phyloP scores from a whole-genome alignment of 2,113 vertebrate species.

The Trichomycterus rosablanca region DNA sequence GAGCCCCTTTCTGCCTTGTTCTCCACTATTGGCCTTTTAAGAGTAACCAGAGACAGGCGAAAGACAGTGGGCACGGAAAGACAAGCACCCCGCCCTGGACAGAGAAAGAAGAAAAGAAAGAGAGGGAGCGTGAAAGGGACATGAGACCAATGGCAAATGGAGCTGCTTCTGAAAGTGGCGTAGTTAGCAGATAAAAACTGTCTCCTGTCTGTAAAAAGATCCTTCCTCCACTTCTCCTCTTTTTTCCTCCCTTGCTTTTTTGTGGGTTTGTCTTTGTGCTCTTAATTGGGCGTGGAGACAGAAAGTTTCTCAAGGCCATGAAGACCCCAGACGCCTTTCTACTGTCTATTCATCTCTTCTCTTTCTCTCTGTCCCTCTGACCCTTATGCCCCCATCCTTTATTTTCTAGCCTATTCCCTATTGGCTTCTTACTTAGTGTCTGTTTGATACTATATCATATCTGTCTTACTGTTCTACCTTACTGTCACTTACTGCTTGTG shows the following conservation, averaged over 20 bases:
- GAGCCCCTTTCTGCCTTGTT: conserved; percentile 40
- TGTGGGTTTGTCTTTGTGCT: conserved; percentile 52
- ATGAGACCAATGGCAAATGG: conserved; percentile 40
- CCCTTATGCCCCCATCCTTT: conserved; percentile 2
- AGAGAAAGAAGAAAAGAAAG: conserved; percentile 19
- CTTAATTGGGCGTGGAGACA: conserved; percentile 57
- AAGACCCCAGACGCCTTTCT: conserved; percentile 46
- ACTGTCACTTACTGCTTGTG: background rate
- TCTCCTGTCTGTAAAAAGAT: conserved; percentile 62
- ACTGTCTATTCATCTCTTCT: conserved; percentile 42
- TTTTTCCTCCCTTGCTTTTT: conserved; percentile 32
- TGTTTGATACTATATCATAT: conserved; percentile 14
- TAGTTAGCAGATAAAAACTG: conserved; percentile 64
- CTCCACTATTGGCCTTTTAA: conserved; percentile 39
- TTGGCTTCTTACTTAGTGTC: conserved; percentile 10
- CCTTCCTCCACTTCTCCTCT: conserved; percentile 45
- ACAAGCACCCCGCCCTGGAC: conserved; percentile 41
- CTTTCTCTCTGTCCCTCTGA: conserved; percentile 7
- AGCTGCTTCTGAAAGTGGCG: conserved; percentile 51
- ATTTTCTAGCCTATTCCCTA: conserved; percentile 9
- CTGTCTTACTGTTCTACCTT: conserved; percentile 9
- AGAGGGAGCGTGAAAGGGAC: conserved; percentile 24
- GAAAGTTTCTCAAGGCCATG: conserved; percentile 44
- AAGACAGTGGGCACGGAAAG: conserved; percentile 46
- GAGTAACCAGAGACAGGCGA: conserved; percentile 56